These are phyloP conservation scores for Seriola dumerili DNA, from an alignment of 2,113 vertebrate species.

Conservation along the genomic window DNA sequence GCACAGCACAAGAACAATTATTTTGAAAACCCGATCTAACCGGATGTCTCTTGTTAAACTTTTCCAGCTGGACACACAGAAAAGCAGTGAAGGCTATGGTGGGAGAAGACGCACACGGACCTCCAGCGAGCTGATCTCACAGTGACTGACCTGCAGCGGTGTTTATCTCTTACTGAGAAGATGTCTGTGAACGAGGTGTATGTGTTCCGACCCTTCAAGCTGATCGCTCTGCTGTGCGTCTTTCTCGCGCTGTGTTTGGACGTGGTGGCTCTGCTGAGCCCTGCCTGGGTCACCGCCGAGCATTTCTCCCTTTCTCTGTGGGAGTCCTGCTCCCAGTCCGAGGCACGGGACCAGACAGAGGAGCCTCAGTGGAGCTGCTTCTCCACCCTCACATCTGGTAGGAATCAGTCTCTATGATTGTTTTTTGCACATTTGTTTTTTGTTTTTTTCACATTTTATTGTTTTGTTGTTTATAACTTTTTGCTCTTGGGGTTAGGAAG, in stretches of 20 bases:
- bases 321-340: constrained; percentile 83
- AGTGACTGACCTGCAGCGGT: constrained; percentile 16
- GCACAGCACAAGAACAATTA: constrained; percentile 8
- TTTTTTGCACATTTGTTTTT: background rate
- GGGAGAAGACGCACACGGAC: constrained; percentile 33
- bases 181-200: constrained; percentile 84
- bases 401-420: constrained; percentile 9
- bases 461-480: constrained; percentile 2
- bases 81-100: constrained; percentile 51
- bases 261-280: constrained; percentile 85
- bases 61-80: constrained; percentile 29
- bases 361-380: constrained; percentile 82
- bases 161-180: constrained; percentile 39
- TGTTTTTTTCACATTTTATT: background rate
- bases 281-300: constrained; percentile 89
- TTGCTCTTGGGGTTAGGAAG: background rate
- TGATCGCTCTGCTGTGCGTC: constrained; percentile 87
- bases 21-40: constrained; percentile 56
- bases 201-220: constrained; percentile 86
- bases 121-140: constrained; percentile 24
- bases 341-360: constrained; percentile 36
- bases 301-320: constrained; percentile 87
- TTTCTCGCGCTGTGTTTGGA: constrained; percentile 86
- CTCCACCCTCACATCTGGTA: constrained; percentile 86
- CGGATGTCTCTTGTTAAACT: constrained; percentile 57